Evolutionary conservation across 2,113 vertebrate species (phyloP).

Genomic region (Regulus satrapa): DNA sequence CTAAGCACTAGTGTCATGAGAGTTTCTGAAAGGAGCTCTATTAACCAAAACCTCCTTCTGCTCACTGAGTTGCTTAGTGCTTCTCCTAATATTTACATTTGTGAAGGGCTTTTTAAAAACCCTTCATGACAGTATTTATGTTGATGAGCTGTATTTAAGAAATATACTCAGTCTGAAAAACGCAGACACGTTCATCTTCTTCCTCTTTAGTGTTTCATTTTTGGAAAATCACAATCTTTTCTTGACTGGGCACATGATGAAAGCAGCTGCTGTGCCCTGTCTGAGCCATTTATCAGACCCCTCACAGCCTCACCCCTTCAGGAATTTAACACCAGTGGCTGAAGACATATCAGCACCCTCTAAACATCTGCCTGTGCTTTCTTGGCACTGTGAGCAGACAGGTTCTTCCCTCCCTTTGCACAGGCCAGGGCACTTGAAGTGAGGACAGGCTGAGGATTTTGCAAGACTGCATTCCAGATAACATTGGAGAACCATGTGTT

Average conservation of each 20-base stretch:
- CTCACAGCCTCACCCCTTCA: neutral
- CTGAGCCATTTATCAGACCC: neutral
- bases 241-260: neutral
- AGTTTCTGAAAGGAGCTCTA: neutral
- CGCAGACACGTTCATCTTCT: neutral
- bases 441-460: neutral
- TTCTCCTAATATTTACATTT: neutral
- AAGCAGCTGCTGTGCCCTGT: neutral
- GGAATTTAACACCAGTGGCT: neutral
- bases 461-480: neutral
- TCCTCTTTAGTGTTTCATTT: neutral
- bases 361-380: neutral
- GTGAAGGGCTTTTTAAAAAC: neutral
- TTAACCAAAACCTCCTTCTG: neutral
- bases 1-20: neutral
- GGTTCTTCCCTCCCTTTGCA: neutral
- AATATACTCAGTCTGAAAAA: neutral
- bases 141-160: neutral
- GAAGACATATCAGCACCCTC: neutral
- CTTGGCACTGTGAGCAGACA: neutral
- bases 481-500: neutral
- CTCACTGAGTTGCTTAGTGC: neutral
- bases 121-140: neutral
- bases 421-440: neutral
- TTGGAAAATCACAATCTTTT: neutral